Evolutionary conservation across 1,140 invertebrate genomes (phyloP).

Genomic region (Scaptomyza pallida): DNA sequence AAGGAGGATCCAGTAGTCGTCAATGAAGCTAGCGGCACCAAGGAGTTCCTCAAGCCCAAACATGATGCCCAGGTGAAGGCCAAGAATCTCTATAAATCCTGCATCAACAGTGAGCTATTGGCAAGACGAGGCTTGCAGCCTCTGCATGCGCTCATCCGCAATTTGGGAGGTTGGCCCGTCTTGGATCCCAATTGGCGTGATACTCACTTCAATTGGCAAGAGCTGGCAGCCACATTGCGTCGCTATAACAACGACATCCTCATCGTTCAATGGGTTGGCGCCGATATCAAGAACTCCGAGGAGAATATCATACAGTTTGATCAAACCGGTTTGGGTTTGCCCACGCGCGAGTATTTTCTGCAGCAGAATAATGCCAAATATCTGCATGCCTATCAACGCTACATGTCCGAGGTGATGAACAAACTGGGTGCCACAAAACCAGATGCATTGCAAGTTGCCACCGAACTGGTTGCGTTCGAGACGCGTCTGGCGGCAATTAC

Average conservation of each 20-base stretch:
- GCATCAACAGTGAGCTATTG: conserved; percentile 91
- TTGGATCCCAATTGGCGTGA: conserved; percentile 87
- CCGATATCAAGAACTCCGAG: conserved; percentile 95
- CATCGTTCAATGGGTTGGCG: conserved; percentile 93
- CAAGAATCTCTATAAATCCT: conserved; percentile 92
- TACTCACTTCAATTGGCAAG: conserved; percentile 89
- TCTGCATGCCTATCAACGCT: conserved; percentile 91
- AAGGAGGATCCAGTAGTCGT: background rate
- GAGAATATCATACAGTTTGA: conserved; percentile 95
- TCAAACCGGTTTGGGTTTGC: conserved; percentile 93
- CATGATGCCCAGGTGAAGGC: conserved; percentile 89
- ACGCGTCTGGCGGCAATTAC: conserved; percentile 87
- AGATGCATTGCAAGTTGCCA: conserved; percentile 87
- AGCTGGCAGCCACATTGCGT: conserved; percentile 89
- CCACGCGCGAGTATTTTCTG: conserved; percentile 93
- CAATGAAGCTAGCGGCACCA: background rate
- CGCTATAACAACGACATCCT: conserved; percentile 93
- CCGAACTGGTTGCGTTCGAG: conserved; percentile 93
- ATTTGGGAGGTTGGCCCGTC: conserved; percentile 94
- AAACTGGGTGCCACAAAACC: conserved; percentile 87
- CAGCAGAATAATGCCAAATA: conserved; percentile 88
- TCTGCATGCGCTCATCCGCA: conserved; percentile 88
- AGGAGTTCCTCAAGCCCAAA: conserved; percentile 42
- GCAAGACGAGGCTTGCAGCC: conserved; percentile 89
- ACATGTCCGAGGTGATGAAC: conserved; percentile 89